Evolutionary conservation across 2,888 invertebrate species (phyloP).

Genomic region (Lingula anatina): DNA sequence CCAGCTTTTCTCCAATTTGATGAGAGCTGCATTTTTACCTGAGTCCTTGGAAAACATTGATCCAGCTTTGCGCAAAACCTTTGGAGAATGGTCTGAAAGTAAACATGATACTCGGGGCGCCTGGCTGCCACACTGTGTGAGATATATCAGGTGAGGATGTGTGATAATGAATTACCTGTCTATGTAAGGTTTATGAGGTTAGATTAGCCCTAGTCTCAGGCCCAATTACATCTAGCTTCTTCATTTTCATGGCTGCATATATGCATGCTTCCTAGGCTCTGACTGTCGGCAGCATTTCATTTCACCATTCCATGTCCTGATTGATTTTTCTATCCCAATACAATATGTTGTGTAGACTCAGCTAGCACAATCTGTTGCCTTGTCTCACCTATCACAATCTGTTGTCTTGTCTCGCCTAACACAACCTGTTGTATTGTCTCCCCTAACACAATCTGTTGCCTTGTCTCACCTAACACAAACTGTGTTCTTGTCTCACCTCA

Average conservation of each 20-base stretch:
- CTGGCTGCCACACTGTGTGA: conserved; percentile 76
- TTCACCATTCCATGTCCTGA: too few species aligned
- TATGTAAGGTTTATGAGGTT: not conserved
- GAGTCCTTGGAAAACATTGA: conserved; percentile 58
- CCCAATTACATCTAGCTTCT: not conserved
- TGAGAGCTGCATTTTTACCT: conserved; percentile 69
- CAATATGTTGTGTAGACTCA: too few species aligned
- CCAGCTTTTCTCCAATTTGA: conserved; percentile 68
- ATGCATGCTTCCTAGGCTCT: too few species aligned
- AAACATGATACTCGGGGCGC: conserved; percentile 47
- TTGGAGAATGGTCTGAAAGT: conserved; percentile 56
- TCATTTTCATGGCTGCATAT: not conserved
- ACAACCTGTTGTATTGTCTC: too few species aligned
- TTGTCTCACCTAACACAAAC: too few species aligned
- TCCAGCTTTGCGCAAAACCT: conserved; percentile 47
- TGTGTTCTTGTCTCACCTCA: too few species aligned
- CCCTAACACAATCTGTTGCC: too few species aligned
- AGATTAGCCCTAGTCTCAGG: not conserved
- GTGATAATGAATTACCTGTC: not conserved
- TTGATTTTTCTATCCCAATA: too few species aligned
- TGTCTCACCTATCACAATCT: too few species aligned
- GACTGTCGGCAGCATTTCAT: too few species aligned
- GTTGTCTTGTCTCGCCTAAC: too few species aligned
- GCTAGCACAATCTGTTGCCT: too few species aligned
- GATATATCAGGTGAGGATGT: conserved; percentile 60